Percentiles rank a stretch among this genome's conserved stretches.
phyloP scores from a whole-genome alignment of 2,888 invertebrate genomes.

The Cistogaster globosa region DNA sequence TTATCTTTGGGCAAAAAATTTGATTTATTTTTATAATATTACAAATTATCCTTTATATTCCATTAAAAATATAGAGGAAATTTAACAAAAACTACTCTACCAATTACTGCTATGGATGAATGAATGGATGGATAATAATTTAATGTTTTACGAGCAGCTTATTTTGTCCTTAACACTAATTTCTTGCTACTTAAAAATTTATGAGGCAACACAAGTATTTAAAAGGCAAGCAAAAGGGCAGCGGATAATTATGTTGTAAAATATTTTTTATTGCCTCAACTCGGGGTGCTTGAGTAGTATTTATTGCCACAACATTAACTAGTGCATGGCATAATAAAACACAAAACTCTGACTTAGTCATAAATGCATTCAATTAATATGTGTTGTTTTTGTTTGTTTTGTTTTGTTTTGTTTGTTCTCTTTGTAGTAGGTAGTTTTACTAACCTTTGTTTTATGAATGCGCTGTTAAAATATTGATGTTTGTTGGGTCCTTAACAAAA shows the following conservation, averaged over 20 bases:
- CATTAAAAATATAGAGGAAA: too few species aligned
- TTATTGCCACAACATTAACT: conserved; percentile 15
- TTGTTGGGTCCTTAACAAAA: conserved; percentile 49
- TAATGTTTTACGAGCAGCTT: background rate
- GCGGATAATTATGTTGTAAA: conserved; percentile 26
- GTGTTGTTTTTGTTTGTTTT: too few species aligned
- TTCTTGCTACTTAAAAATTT: conserved; percentile 43
- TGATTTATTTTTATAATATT: too few species aligned
- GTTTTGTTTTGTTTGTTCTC: too few species aligned
- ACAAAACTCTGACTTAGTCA: conserved; percentile 6
- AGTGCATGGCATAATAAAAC: conserved; percentile 29
- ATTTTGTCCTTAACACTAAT: conserved; percentile 45
- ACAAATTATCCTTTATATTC: too few species aligned
- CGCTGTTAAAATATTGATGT: conserved; percentile 46
- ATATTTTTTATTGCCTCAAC: conserved; percentile 15
- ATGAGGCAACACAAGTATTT: conserved; percentile 5
- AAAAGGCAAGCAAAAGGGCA: background rate
- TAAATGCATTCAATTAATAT: background rate
- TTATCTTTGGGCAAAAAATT: too few species aligned
- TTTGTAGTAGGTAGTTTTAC: background rate
- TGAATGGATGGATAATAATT: too few species aligned
- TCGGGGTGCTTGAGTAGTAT: background rate
- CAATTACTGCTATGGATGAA: too few species aligned
- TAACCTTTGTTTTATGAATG: conserved; percentile 54
- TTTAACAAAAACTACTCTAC: too few species aligned